Percentiles rank a stretch among this genome's conserved stretches.
Evolutionary conservation across 2,888 invertebrate genomes (phyloP).

Genomic region (Drosophila nr. perissopoda): DNA sequence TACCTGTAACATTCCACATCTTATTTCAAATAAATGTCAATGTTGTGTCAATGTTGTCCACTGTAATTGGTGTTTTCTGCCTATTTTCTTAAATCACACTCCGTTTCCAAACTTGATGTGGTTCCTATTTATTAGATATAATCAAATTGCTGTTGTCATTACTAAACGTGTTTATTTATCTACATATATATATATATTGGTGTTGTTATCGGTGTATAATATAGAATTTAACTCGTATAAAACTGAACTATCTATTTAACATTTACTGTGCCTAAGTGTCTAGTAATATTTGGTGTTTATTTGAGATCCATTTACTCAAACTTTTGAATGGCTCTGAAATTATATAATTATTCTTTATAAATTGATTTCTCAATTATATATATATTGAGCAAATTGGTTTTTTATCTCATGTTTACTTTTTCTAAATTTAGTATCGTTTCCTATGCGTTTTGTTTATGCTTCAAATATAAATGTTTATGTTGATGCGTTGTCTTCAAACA

Average conservation of each 20-base stretch:
- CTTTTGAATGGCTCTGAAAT: background rate
- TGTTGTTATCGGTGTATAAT: constrained; percentile 45
- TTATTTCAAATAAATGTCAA: constrained; percentile 5
- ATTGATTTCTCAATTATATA: background rate
- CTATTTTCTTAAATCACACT: constrained; percentile 37
- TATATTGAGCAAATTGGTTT: background rate
- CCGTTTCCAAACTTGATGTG: constrained; percentile 32
- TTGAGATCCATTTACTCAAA: background rate
- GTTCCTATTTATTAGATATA: constrained; percentile 23
- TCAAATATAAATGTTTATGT: background rate
- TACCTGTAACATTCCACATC: constrained; percentile 27
- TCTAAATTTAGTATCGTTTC: constrained; percentile 4
- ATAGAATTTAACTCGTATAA: background rate
- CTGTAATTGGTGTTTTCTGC: constrained; percentile 71
- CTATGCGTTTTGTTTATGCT: background rate
- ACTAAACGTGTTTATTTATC: background rate
- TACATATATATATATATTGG: constrained; percentile 11
- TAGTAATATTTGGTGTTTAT: constrained; percentile 19
- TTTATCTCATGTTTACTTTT: background rate
- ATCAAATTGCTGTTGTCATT: constrained; percentile 44
- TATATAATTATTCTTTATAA: background rate
- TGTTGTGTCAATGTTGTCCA: constrained; percentile 55
- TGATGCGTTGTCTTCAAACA: background rate
- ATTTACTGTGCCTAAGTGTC: constrained; percentile 29
- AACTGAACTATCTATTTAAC: constrained; percentile 3